Base-by-base conservation (phyloP, 2,113 vertebrate species). In the Hippocampus zosterae region DNA sequence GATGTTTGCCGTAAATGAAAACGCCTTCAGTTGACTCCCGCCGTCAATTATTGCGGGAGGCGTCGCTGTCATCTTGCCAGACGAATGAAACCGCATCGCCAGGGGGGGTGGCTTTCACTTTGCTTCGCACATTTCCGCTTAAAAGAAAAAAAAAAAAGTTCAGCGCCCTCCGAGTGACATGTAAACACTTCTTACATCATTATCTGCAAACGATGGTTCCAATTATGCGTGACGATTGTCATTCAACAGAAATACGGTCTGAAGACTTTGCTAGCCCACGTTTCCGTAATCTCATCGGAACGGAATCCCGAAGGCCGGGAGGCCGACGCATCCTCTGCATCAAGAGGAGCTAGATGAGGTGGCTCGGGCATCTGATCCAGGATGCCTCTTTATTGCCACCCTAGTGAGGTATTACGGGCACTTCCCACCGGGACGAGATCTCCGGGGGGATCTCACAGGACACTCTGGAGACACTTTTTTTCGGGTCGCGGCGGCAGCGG, bases 11-110 rank as follows among this genome's bases (percentile, higher is more conserved):
- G 68, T 52, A 60, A 73, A 70, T 29, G 50, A 69, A 73, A 66
- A 68, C 53, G 64, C 65, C 33, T 69, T 52, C 71, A 42, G 59
- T 83, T 76, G 72, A 77, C 50, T 41, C 46, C 59, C 70, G 70
- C 57, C 77, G 73, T 72, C 77, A 81, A 66, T 59, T 72, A 53
- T 74, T 60, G 59, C 66, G 65, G 61, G 21, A 25, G 68, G 67
- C 52, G 15, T 62, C n/a, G 57, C 73, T 72, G 46, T 56, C 13
- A 40, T 23, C 53, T 37, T 68, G 67, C n/a, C 63, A 82, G 65
- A 64, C 72, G 74, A 74, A 40, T 65, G 57, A 75, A 65, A 37
- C 13, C 42, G 64, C 61, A 25, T 68, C 42, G 46, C 4, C 64
- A 57, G 29, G 12, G 29, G 12, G 71, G 61, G 69, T 40, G 48